Base-by-base conservation (phyloP, 1,140 invertebrate genomes). In the Rhizoglyphus robini region DNA sequence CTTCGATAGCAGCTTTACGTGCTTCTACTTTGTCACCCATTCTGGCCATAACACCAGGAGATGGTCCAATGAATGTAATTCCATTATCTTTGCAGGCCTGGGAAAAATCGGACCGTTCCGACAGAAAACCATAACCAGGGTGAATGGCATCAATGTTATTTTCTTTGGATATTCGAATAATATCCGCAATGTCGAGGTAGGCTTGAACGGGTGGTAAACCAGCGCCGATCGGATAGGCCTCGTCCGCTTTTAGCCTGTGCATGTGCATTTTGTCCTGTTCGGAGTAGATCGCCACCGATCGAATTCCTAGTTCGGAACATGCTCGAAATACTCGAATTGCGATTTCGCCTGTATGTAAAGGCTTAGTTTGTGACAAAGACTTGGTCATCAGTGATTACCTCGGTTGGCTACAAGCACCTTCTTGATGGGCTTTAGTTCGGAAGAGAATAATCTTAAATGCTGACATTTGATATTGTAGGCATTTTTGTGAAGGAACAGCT, bases 21-120 rank as follows among this genome's bases (percentile, higher is more conserved):
- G 91, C 91, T 23, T 86, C 76, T 27, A 97, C 93, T 80, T 99
- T 99, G 73, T 99, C 95, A 49, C 96, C 96, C 96, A 99, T 99
- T 76, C 89, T 68, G 88, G 68, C 84, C 5, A 99, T 94, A 34
- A 98, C 95, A 69, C 84, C 82, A 0, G 96, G 91, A 11, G 85
- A 83, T 0, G 96, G 96, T 3, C 96, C 96, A 74, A 99, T 96
- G 74, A 99, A 99, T 18, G 86, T 79, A 38, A 99, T 85, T 0
- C 90, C 94, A 66, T 89, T 86, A 78, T 98, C 87, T 49, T 86
- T 80, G 67, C 96, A 88, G 0, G 94, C 88, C 73, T 95, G 86
- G 2, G 96, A 93, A 79, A 99, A 99, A 73, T 99, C 96, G 32
- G 91, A 82, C 74, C 94, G 83, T 76, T 99, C 96, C 1, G 94